Percentiles rank a stretch among this genome's conserved stretches.
Evolutionary conservation across 2,797 vertebrate genomes (phyloP).

Genomic region (Intellagama lesueurii): DNA sequence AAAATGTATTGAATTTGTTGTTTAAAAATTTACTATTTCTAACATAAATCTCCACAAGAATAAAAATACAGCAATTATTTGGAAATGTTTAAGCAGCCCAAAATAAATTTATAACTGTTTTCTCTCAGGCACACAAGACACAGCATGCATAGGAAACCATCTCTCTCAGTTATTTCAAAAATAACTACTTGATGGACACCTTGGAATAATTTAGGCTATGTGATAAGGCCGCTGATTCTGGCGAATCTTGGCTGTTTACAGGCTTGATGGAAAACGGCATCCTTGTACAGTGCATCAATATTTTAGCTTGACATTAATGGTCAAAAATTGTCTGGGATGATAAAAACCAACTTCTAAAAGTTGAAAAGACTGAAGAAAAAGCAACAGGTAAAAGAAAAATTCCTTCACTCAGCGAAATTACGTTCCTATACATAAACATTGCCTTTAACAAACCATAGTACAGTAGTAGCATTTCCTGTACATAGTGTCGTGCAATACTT

Average conservation of each 20-base stretch:
- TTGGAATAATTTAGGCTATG: neutral
- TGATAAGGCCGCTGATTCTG: neutral
- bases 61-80: neutral
- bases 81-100: neutral
- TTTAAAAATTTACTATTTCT: neutral
- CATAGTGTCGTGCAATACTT: neutral
- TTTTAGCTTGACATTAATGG: conserved; percentile 32
- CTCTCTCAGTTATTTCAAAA: neutral
- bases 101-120: conserved; percentile 1
- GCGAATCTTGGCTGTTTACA: conserved; percentile 14
- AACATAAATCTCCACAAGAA: neutral
- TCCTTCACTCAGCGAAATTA: neutral
- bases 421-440: neutral
- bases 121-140: neutral
- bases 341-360: conserved; percentile 22
- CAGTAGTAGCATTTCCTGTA: neutral
- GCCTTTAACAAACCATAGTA: neutral
- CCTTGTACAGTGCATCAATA: neutral
- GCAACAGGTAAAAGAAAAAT: neutral
- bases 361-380: neutral
- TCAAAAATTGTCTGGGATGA: conserved; percentile 9
- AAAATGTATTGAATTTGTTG: neutral
- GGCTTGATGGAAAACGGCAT: conserved; percentile 27
- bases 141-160: neutral
- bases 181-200: conserved; percentile 23